Percentiles rank a stretch among this genome's conserved stretches.
Conservation (phyloP, 2,888 invertebrate species). For the Coleophora deauratella region DNA sequence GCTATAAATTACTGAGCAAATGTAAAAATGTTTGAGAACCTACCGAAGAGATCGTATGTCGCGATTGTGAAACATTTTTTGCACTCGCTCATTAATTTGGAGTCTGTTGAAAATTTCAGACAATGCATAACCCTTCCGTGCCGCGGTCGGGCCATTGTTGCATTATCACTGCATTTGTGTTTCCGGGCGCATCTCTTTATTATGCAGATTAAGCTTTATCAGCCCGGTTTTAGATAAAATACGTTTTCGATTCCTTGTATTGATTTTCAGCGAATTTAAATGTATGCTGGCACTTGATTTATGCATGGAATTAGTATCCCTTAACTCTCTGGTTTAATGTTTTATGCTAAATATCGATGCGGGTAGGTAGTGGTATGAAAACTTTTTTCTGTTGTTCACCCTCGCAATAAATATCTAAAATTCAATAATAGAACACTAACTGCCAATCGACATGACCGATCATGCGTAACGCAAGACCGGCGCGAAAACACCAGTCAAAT, state of each 20-base stretch:
- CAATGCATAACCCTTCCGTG: slow-evolving; percentile 62
- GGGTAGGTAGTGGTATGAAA: slow-evolving; percentile 17
- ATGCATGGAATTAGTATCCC: not conserved
- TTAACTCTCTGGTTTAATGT: too few species aligned
- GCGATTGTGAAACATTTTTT: slow-evolving; percentile 69
- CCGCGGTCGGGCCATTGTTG: slow-evolving; percentile 50
- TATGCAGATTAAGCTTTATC: slow-evolving; percentile 67
- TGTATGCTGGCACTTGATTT: not conserved
- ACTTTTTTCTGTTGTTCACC: slow-evolving; percentile 24
- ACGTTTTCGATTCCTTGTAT: slow-evolving; percentile 6
- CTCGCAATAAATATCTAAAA: slow-evolving; percentile 18
- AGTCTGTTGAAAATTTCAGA: slow-evolving; percentile 49
- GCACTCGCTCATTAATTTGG: slow-evolving; percentile 67
- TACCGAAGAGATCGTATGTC: slow-evolving; percentile 50
- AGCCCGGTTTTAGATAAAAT: slow-evolving; percentile 47
- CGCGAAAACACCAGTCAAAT: slow-evolving; percentile 67
- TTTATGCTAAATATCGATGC: slow-evolving; percentile 11
- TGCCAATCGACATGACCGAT: slow-evolving; percentile 68
- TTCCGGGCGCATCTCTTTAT: slow-evolving; percentile 65
- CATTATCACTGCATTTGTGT: slow-evolving; percentile 58
- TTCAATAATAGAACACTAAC: slow-evolving; percentile 56
- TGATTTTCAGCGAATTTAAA: not conserved
- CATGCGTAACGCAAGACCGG: slow-evolving; percentile 62
- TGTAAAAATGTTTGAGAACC: slow-evolving; percentile 39
- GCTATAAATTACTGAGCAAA: too few species aligned